These are phyloP conservation scores for Fopius arisanus DNA, from an alignment of 1,140 invertebrate genomes.

Conservation along the genomic window DNA sequence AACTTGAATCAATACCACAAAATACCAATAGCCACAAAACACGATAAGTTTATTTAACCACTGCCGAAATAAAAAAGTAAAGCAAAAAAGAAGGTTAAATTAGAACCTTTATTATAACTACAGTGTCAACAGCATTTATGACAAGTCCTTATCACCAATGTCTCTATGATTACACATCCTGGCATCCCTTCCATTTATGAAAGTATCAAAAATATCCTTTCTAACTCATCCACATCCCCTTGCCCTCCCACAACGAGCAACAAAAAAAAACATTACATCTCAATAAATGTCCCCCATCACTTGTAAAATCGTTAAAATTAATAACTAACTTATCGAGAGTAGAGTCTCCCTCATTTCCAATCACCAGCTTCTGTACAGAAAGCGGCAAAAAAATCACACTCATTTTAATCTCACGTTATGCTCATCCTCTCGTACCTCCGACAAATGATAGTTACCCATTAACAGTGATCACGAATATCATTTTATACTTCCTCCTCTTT, in stretches of 20 bases:
- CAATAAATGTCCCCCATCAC: constrained; percentile 6
- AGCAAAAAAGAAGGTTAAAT: constrained; percentile 46
- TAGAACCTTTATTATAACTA: constrained; percentile 58
- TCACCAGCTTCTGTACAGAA: constrained; percentile 37
- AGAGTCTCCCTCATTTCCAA: not conserved
- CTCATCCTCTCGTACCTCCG: constrained; percentile 22
- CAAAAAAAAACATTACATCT: constrained; percentile 56
- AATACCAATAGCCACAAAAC: too few species aligned
- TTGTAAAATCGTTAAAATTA: constrained; percentile 57
- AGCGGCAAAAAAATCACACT: constrained; percentile 26
- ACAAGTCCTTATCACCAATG: constrained; percentile 49
- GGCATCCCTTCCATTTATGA: constrained; percentile 60
- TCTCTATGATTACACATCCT: constrained; percentile 45
- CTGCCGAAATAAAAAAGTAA: too few species aligned
- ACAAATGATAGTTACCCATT: not conserved
- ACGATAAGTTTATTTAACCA: too few species aligned
- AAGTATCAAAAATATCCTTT: constrained; percentile 69
- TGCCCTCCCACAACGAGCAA: constrained; percentile 52
- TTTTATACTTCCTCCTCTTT: constrained; percentile 38
- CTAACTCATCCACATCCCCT: constrained; percentile 56
- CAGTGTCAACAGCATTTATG: constrained; percentile 52
- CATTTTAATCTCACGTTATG: not conserved
- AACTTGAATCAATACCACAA: too few species aligned
- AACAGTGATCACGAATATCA: constrained; percentile 6
- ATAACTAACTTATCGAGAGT: constrained; percentile 44